Evolutionary conservation across 2,797 vertebrate genomes (phyloP), one percentile per base, ranked within the genome.

Genomic region (Parambassis ranga): DNA sequence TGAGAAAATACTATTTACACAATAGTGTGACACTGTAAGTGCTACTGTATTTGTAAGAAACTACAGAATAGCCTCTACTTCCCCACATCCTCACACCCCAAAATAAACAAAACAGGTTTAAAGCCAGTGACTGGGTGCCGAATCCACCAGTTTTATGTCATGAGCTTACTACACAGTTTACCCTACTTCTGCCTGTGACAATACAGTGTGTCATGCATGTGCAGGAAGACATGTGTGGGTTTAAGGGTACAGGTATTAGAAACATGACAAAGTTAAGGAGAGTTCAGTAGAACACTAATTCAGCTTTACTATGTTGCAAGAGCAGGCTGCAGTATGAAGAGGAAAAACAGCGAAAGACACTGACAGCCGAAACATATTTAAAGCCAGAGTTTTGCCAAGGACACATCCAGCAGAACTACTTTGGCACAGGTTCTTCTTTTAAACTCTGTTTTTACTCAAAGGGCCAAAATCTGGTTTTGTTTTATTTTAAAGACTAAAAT

Each of bases 401-500:
- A 0, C 1, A 1, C 22, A 60, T 4, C 31, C 26, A 62, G 61
- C 39, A 47, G 61, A 61, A 69, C 56, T 6, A 35, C 19, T 49
- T 49, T 42, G 51, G 41, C 58, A 14, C 5, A 28, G 60, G 19
- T 52, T 31, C 4, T 51, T 49, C 22, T 75, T 53, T 13, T 36
- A 31, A 55, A 16, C 33, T 51, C 32, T 46, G 5, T 27, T 61
- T 20, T 52, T 58, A 48, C 51, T 50, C 41, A 49, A 18, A 5
- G 33, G 26, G 37, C 42, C 20, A 60, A 71, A 56, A 35, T 79
- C 51, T 87, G 82, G 50, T 52, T 75, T 65, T 70, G 43, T 44
- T 84, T 83, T 47, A 16, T 67, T 62, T 33, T 24, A 14, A 52
- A 64, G 36, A 59, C 58, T 24, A 49, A 65, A 61, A 75, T 46